Conservation (phyloP, 2,113 vertebrate species). For the Amphilophus citrinellus region DNA sequence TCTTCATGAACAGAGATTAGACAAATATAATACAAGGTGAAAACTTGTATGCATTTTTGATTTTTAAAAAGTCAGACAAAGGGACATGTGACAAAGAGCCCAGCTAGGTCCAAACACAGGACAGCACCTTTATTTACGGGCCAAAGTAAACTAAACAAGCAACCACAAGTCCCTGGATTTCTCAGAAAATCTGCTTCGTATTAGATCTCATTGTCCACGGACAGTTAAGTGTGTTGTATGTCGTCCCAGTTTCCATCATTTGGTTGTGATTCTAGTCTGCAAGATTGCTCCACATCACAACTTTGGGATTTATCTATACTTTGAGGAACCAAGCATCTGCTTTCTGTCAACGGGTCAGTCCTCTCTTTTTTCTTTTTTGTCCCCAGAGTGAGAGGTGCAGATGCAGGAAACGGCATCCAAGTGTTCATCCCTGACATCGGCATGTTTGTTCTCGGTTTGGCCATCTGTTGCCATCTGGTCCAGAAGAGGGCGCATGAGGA, state of each 20-base stretch:
- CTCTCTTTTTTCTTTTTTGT: conserved; percentile 30
- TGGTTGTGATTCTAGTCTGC: neutral
- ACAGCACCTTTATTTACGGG: neutral
- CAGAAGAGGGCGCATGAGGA: conserved; percentile 88
- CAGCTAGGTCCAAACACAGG: neutral
- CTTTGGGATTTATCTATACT: neutral
- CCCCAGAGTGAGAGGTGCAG: conserved; percentile 90
- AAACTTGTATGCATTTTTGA: neutral
- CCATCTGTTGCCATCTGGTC: conserved; percentile 89
- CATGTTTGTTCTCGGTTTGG: conserved; percentile 90
- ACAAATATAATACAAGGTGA: too few relatives aligned
- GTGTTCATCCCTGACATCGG: conserved; percentile 95
- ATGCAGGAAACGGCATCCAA: conserved; percentile 93
- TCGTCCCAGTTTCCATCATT: conserved; percentile 21
- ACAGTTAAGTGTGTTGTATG: neutral
- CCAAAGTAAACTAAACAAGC: neutral
- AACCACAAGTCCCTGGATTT: neutral
- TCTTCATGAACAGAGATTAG: neutral
- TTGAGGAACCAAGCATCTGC: conserved; percentile 15
- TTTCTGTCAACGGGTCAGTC: neutral
- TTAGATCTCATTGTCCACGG: neutral
- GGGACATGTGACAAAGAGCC: neutral
- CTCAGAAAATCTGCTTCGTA: conserved; percentile 10
- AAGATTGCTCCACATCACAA: neutral
- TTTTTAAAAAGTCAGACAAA: neutral